These are phyloP conservation scores for Cremastobaeus sp. DNA, from an alignment of 2,888 invertebrate species.

Conservation along the genomic window DNA sequence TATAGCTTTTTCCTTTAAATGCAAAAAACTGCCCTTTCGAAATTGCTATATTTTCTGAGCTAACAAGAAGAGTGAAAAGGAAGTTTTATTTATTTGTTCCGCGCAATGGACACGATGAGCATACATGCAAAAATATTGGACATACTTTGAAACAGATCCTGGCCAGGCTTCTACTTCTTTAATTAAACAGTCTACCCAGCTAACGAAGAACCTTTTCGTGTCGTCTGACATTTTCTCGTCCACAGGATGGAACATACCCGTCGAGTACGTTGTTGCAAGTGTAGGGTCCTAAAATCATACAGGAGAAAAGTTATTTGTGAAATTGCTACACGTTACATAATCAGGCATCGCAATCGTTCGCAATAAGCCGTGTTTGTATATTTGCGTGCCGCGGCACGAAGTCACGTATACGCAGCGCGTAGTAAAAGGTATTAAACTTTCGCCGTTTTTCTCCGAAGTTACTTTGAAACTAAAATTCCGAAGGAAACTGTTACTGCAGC, in stretches of 20 bases:
- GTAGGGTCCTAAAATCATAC: conserved; percentile 65
- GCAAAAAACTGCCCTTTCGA: too few relatives aligned
- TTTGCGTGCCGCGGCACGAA: conserved; percentile 11
- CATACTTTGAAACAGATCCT: conserved; percentile 65
- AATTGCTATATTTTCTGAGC: too few relatives aligned
- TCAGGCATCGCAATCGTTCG: background rate
- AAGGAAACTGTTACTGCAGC: conserved; percentile 41
- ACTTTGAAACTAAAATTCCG: conserved; percentile 47
- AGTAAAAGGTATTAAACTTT: conserved; percentile 46
- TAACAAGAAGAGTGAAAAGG: too few relatives aligned
- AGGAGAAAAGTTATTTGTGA: background rate
- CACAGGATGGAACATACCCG: conserved; percentile 63
- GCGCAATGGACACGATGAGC: too few relatives aligned
- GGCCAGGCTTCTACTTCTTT: conserved; percentile 65
- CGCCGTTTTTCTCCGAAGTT: conserved; percentile 44
- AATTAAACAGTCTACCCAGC: conserved; percentile 56
- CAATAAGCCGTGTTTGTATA: conserved; percentile 19
- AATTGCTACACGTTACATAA: too few relatives aligned
- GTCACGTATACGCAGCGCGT: conserved; percentile 31
- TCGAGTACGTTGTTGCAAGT: conserved; percentile 58
- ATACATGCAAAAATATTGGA: too few relatives aligned
- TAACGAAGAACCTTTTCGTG: conserved; percentile 57
- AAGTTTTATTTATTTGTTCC: too few relatives aligned
- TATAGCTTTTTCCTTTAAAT: too few relatives aligned
- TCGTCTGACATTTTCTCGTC: background rate